Percentiles rank a stretch among this genome's conserved stretches.
These are phyloP conservation scores for Hydrocynus forskahlii DNA, from an alignment of 2,797 vertebrate genomes.

Conservation along the genomic window DNA sequence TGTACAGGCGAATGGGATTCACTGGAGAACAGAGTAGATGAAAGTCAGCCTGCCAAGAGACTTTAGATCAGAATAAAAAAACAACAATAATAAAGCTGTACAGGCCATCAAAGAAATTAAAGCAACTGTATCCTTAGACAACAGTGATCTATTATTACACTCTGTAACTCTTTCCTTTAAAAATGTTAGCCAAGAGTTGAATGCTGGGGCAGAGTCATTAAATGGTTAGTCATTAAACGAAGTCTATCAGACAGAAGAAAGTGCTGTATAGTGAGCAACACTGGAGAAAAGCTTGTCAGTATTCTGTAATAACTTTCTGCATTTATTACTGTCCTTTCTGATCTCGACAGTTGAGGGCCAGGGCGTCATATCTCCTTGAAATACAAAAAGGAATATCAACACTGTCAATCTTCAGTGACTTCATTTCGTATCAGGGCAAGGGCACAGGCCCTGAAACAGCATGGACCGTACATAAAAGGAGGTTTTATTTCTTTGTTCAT, in stretches of 20 bases:
- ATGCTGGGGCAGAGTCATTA: neutral
- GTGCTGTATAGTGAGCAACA: neutral
- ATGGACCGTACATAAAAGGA: constrained; percentile 44
- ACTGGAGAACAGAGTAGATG: constrained; percentile 46
- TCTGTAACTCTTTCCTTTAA: neutral
- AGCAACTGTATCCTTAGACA: neutral
- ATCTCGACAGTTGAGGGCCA: constrained; percentile 18
- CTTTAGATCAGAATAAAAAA: constrained; percentile 28
- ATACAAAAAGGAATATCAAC: constrained; percentile 69
- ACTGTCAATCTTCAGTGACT: constrained; percentile 69
- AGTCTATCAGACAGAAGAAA: neutral
- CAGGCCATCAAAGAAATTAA: constrained; percentile 36
- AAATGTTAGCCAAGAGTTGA: neutral
- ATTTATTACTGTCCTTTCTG: constrained; percentile 47
- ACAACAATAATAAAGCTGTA: constrained; percentile 34
- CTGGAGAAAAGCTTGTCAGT: constrained; percentile 27
- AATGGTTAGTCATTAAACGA: neutral
- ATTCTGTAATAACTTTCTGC: constrained; percentile 48
- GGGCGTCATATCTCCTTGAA: constrained; percentile 71
- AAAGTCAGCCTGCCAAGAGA: constrained; percentile 28
- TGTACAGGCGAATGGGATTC: constrained; percentile 41
- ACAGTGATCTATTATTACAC: neutral
- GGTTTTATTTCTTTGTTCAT: constrained; percentile 57
- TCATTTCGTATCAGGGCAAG: constrained; percentile 71
- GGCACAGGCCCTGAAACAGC: constrained; percentile 35